phyloP scores from a whole-genome alignment of 1,140 invertebrate species.

The Penaeus chinensis region DNA sequence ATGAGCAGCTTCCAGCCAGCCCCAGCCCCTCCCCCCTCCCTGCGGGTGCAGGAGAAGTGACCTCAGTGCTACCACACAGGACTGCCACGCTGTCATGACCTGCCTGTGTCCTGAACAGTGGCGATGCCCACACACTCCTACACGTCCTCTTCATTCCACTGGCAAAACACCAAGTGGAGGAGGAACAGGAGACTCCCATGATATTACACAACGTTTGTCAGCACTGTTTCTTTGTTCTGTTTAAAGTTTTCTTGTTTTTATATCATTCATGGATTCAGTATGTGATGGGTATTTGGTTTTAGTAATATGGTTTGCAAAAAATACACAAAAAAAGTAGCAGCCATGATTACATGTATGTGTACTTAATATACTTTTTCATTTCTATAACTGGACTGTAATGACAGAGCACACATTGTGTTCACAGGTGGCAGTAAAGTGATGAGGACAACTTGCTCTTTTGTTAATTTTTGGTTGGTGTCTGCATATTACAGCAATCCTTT shows the following conservation, averaged over 20 bases:
- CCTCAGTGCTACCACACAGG: constrained; percentile 23
- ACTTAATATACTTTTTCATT: constrained; percentile 36
- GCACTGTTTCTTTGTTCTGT: constrained; percentile 45
- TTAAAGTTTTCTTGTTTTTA: constrained; percentile 38
- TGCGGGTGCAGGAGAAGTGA: constrained; percentile 19
- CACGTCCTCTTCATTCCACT: constrained; percentile 28
- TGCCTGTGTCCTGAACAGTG: constrained; percentile 50
- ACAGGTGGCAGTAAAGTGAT: too few species aligned
- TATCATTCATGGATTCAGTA: constrained; percentile 28
- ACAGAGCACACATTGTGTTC: too few species aligned
- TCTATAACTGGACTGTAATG: constrained; percentile 12
- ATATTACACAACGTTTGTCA: constrained; percentile 39
- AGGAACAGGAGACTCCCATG: constrained; percentile 32
- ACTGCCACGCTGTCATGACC: constrained; percentile 39
- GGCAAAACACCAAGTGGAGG: constrained; percentile 30
- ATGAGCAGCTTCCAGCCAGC: constrained; percentile 23
- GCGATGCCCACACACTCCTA: constrained; percentile 52
- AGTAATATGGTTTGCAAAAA: constrained; percentile 19
- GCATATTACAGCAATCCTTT: too few species aligned
- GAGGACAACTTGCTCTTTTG: too few species aligned
- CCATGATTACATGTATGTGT: constrained; percentile 29
- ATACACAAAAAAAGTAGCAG: constrained; percentile 15
- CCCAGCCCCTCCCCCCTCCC: not conserved
- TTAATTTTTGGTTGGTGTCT: too few species aligned
- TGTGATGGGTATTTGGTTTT: constrained; percentile 52